Evolutionary conservation across 2,113 vertebrate genomes (phyloP).

Genomic region (Maccullochella peelii): DNA sequence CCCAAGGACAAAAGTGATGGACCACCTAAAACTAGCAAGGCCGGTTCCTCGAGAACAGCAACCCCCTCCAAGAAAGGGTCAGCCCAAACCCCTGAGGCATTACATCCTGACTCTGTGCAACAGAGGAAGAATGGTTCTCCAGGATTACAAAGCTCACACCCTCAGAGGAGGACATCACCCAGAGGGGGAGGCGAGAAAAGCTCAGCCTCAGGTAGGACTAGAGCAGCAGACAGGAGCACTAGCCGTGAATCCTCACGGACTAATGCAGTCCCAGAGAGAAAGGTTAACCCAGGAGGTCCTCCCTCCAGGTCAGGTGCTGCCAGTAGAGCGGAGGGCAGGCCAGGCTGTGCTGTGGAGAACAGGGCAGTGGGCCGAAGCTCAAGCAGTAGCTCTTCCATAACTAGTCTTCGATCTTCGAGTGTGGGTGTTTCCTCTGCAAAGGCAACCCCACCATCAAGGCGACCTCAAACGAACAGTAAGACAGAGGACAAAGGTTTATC

Average conservation of each 20-base stretch:
- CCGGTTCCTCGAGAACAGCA: conserved; percentile 80
- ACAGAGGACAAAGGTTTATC: conserved; percentile 96
- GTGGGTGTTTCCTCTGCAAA: conserved; percentile 56
- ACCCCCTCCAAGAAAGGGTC: conserved; percentile 87
- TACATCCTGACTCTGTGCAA: conserved; percentile 57
- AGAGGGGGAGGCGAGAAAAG: conserved; percentile 79
- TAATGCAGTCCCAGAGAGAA: conserved; percentile 78
- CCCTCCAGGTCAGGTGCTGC: conserved; percentile 71
- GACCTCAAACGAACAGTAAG: conserved; percentile 90
- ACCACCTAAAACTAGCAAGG: conserved; percentile 83
- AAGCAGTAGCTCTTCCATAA: conserved; percentile 91
- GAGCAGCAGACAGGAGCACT: conserved; percentile 86
- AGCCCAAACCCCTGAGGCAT: conserved; percentile 80
- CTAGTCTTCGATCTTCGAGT: conserved; percentile 91
- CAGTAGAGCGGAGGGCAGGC: conserved; percentile 52
- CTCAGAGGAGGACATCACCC: conserved; percentile 80
- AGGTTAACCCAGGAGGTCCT: conserved; percentile 66
- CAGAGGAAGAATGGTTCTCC: conserved; percentile 86
- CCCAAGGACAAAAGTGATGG: conserved; percentile 84
- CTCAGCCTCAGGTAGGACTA: conserved; percentile 73
- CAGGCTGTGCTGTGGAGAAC: conserved; percentile 62
- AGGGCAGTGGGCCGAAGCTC: conserved; percentile 82
- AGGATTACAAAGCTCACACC: conserved; percentile 77
- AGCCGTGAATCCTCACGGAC: conserved; percentile 89
- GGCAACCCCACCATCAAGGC: conserved; percentile 45